These are phyloP conservation scores for Columbina picui DNA, from an alignment of 2,113 vertebrate genomes.

Conservation along the genomic window DNA sequence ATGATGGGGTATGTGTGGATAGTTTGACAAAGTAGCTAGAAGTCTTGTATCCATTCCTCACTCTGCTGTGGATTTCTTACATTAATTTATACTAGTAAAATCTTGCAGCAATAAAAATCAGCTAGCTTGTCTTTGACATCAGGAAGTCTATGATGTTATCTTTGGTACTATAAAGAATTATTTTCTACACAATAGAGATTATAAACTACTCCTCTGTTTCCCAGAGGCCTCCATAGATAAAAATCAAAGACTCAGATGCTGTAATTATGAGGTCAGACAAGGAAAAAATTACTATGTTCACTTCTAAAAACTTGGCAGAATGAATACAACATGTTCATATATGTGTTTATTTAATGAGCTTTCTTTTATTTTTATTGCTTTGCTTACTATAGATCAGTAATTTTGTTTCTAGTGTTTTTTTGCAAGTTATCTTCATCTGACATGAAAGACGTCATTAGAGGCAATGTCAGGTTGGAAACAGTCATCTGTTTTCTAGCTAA, in stretches of 20 bases:
- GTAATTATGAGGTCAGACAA: neutral
- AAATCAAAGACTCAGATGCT: neutral
- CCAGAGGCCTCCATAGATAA: neutral
- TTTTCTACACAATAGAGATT: neutral
- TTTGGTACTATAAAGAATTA: neutral
- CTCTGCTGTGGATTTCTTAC: neutral
- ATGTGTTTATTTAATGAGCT: neutral
- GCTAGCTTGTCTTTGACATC: neutral
- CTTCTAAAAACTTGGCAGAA: neutral
- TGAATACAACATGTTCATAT: neutral
- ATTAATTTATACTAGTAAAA: neutral
- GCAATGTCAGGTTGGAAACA: neutral
- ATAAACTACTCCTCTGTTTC: neutral
- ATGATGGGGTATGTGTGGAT: neutral
- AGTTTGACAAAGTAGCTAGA: neutral
- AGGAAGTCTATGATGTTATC: neutral
- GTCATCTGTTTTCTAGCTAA: conserved; percentile 8
- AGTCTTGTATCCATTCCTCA: neutral
- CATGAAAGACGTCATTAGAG: neutral
- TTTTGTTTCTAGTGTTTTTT: neutral
- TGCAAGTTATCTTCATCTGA: neutral
- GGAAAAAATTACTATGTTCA: neutral
- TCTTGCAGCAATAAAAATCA: neutral
- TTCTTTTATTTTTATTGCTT: neutral
- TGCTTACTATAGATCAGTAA: neutral